Evolutionary conservation across 1,140 invertebrate species (phyloP), one percentile per base, ranked within the genome.

Genomic region (Cherax destructor): DNA sequence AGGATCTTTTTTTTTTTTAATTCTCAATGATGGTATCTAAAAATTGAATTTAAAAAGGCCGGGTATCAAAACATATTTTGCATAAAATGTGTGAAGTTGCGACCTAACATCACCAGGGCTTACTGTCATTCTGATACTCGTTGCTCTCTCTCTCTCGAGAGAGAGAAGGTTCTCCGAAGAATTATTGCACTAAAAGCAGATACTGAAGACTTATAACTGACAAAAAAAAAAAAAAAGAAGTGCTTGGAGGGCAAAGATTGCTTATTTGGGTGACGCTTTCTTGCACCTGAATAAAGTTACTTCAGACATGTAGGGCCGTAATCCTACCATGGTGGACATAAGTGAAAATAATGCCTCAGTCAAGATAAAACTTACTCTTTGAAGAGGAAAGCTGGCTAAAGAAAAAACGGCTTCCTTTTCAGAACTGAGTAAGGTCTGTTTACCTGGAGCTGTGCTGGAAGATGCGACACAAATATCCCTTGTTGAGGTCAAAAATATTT

Each of bases 71-170:
- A 89, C 86, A 81, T 1, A 49, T 89, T 89, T 50, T 89, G 78
- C 65, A 83, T 72, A 41, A 88, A 88, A 88, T 88, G 79, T 88
- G 86, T 88, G 86, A 89, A 74, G 87, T 74, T 13, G 83, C 69
- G 87, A 59, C 61, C 69, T 88, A 41, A 56, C 77, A 89, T 89
- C 79, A 83, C 16, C 87, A 72, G 69, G 87, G 50, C 41, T 83
- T 89, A 18, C 16, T 89, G 74, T n/a, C 87, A 83, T 24, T 89
- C 30, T 41, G 30, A 41, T 41, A 41, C 30, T 41, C 30, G 30
- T 41, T 41, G 30, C 2, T 41, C 30, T 41, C 30, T 88, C 41
- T 88, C 78, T 65, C 61, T 11, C 47, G 78, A 78, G 50, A 79
- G n/a, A n/a, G n/a, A 78, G 50, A 79, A 88, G 77, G 81, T 88